Conservation (phyloP, 2,888 invertebrate species). For the Fragum fragum region DNA sequence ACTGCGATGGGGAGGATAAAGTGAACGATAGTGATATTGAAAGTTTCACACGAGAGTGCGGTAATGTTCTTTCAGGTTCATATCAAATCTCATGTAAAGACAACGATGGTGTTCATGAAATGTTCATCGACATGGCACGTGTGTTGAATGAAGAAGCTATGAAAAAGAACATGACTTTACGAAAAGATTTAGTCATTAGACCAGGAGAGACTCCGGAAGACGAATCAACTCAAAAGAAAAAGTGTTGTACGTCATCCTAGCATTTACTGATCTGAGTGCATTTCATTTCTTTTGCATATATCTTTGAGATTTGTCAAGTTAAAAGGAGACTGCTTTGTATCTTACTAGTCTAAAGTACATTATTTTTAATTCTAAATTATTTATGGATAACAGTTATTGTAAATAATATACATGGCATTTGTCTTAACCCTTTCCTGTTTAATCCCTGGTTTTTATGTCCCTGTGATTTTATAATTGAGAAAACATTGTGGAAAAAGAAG, state of each 20-base stretch:
- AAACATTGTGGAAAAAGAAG: too few relatives aligned
- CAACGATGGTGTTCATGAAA: constrained; percentile 94
- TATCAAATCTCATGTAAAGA: constrained; percentile 97
- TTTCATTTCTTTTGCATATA: neutral
- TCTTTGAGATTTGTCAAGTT: neutral
- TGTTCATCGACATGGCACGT: constrained; percentile 95
- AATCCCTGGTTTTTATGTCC: too few relatives aligned
- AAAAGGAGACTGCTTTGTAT: neutral
- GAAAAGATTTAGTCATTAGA: constrained; percentile 76
- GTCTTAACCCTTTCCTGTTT: too few relatives aligned
- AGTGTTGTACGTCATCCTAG: constrained; percentile 72
- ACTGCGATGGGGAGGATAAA: constrained; percentile 91
- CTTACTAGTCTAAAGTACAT: too few relatives aligned
- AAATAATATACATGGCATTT: too few relatives aligned
- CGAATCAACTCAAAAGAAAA: constrained; percentile 66
- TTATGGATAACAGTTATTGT: too few relatives aligned
- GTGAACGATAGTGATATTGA: constrained; percentile 96
- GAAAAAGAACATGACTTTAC: constrained; percentile 77
- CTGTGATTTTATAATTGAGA: too few relatives aligned
- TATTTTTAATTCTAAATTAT: too few relatives aligned
- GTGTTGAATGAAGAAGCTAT: constrained; percentile 76
- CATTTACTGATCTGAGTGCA: neutral
- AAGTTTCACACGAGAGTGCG: constrained; percentile 94
- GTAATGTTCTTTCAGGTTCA: constrained; percentile 94
- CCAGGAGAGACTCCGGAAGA: constrained; percentile 77